Percentiles rank a stretch among this genome's conserved stretches.
phyloP scores from a whole-genome alignment of 2,888 invertebrate genomes.

The Euzetes globulus region DNA sequence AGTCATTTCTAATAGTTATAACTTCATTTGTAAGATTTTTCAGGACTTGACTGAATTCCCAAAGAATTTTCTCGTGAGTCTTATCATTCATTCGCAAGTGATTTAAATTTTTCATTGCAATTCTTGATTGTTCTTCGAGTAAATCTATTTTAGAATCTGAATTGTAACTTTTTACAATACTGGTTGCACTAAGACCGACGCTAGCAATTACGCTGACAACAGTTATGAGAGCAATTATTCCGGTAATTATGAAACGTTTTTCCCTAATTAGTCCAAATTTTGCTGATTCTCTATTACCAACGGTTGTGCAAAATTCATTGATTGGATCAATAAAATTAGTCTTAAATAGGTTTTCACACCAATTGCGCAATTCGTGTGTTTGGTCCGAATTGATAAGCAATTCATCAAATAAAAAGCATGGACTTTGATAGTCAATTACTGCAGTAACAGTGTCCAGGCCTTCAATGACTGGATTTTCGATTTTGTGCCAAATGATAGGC shows the following conservation, averaged over 20 bases:
- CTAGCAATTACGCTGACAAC: background rate
- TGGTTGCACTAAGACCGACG: background rate
- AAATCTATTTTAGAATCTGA: background rate
- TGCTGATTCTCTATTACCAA: background rate
- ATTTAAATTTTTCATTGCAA: background rate
- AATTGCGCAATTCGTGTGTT: background rate
- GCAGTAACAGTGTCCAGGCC: background rate
- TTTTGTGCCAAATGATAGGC: constrained; percentile 4
- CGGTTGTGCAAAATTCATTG: background rate
- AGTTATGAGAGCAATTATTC: background rate
- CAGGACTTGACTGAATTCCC: background rate
- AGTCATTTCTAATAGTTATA: background rate
- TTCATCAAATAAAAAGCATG: constrained; percentile 22
- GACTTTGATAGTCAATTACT: background rate
- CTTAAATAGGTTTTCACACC: background rate
- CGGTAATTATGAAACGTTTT: background rate
- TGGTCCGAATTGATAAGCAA: background rate
- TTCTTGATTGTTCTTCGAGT: background rate
- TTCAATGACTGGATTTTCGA: background rate
- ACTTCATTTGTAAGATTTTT: background rate
- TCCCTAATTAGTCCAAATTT: constrained; percentile 7
- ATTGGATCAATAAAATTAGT: background rate
- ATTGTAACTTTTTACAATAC: background rate
- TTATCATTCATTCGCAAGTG: background rate
- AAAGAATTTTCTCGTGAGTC: background rate